Percentiles rank a stretch among this genome's conserved stretches.
Evolutionary conservation across 2,113 vertebrate species (phyloP).

Genomic region (Aphyosemion australe): DNA sequence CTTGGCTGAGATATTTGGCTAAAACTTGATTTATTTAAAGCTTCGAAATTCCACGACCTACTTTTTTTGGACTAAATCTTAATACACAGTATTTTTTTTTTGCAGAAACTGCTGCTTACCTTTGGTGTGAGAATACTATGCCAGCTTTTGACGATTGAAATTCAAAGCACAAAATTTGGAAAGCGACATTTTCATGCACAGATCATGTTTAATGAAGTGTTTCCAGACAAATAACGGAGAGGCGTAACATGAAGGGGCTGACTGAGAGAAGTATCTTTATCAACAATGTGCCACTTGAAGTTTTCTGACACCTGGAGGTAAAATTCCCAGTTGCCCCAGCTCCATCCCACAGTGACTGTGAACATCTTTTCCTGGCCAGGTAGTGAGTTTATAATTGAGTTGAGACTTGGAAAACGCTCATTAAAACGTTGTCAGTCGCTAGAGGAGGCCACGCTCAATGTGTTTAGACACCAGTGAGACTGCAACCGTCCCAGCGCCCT

Average conservation of each 20-base stretch:
- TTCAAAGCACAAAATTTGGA: neutral
- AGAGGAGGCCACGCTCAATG: constrained; percentile 60
- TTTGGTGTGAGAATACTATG: too few species aligned
- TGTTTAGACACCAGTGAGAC: constrained; percentile 70
- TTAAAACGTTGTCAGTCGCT: constrained; percentile 79
- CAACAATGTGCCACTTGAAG: constrained; percentile 32
- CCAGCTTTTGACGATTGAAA: too few species aligned
- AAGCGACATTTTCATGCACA: neutral
- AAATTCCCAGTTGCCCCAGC: constrained; percentile 37
- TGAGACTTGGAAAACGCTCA: constrained; percentile 72
- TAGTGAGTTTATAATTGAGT: constrained; percentile 69
- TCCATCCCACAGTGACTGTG: constrained; percentile 33
- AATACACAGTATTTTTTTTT: too few species aligned
- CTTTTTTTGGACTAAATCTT: too few species aligned
- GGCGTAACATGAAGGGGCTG: constrained; percentile 11
- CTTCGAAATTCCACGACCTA: too few species aligned
- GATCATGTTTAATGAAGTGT: constrained; percentile 36
- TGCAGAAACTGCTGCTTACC: too few species aligned
- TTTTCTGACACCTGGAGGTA: constrained; percentile 48
- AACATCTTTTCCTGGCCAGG: constrained; percentile 44
- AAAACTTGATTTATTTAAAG: too few species aligned
- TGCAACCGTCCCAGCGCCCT: constrained; percentile 57
- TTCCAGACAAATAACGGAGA: constrained; percentile 35
- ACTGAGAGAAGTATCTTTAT: constrained; percentile 44
- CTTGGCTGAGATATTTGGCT: too few species aligned